Evolutionary conservation across 2,888 invertebrate genomes (phyloP).

Genomic region (Busseola fusca): DNA sequence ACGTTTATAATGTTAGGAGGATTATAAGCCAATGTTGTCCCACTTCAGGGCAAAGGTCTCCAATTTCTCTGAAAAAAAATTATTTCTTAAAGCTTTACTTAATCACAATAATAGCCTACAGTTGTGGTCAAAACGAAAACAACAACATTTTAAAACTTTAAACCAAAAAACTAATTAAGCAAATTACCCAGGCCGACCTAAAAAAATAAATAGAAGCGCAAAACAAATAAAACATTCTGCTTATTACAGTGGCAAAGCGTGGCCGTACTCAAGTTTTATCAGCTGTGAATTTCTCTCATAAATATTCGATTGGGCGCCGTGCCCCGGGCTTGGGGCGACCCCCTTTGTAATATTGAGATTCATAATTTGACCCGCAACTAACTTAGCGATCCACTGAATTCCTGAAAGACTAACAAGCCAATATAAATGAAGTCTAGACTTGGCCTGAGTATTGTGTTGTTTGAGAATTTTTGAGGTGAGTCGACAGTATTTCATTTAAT

Average conservation of each 20-base stretch:
- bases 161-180: slow-evolving; percentile 38
- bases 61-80: too few relatives aligned
- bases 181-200: slow-evolving; percentile 32
- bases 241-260: slow-evolving; percentile 70
- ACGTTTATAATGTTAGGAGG: too few relatives aligned
- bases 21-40: too few relatives aligned
- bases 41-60: too few relatives aligned
- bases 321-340: slow-evolving; percentile 66
- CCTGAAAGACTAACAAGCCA: slow-evolving; percentile 71
- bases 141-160: neutral
- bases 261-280: slow-evolving; percentile 77
- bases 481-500: neutral
- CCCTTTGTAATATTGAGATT: slow-evolving; percentile 82
- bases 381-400: slow-evolving; percentile 74
- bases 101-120: too few relatives aligned
- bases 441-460: neutral
- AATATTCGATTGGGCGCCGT: slow-evolving; percentile 82
- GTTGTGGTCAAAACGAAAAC: neutral
- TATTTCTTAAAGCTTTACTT: neutral
- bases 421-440: slow-evolving; percentile 61
- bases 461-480: neutral
- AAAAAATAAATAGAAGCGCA: slow-evolving; percentile 53
- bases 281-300: slow-evolving; percentile 86
- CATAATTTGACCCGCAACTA: slow-evolving; percentile 82
- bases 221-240: slow-evolving; percentile 68